Evolutionary conservation across 2,797 vertebrate genomes (phyloP).

Genomic region (Otus scops): DNA sequence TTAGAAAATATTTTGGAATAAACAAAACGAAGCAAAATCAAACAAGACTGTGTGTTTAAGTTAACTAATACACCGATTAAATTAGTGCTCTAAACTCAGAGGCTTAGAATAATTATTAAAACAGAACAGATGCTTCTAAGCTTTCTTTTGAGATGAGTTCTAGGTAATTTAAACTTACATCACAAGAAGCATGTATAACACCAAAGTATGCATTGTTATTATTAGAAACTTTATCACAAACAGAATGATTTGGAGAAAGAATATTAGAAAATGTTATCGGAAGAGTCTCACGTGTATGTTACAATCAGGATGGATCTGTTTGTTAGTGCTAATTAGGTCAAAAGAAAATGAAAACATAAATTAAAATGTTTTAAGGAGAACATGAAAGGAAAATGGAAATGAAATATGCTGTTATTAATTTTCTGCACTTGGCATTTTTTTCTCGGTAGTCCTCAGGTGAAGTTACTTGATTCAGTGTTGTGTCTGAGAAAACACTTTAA

Average conservation of each 20-base stretch:
- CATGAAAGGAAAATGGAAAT: neutral
- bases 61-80: neutral
- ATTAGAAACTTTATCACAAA: neutral
- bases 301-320: neutral
- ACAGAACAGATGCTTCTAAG: neutral
- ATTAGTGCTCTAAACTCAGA: neutral
- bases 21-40: neutral
- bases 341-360: neutral
- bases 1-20: neutral
- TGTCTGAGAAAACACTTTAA: neutral
- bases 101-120: neutral
- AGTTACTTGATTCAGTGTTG: neutral
- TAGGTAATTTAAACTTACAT: neutral
- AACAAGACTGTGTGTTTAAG: neutral
- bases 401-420: neutral
- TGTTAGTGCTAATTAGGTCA: neutral
- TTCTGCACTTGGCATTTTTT: neutral
- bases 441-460: neutral
- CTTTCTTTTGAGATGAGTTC: neutral
- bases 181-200: neutral
- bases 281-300: neutral
- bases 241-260: neutral
- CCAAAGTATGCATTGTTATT: neutral
- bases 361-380: neutral
- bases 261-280: neutral